Percentiles rank a stretch among this genome's conserved stretches.
Conservation (phyloP, 2,888 invertebrate species). For the Spisula solida region DNA sequence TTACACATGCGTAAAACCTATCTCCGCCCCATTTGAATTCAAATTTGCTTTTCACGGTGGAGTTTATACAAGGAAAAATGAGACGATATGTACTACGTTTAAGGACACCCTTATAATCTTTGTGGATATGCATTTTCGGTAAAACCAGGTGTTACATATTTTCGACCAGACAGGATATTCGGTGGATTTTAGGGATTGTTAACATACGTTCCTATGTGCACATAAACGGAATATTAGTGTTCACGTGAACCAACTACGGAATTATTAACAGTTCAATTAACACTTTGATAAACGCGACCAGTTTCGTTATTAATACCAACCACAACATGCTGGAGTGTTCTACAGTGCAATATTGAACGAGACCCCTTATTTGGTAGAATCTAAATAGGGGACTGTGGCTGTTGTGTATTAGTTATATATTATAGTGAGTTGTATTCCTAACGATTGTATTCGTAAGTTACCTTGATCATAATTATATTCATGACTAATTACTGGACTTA, state of each 20-base stretch:
- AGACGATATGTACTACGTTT: slow-evolving; percentile 26
- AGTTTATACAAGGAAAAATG: slow-evolving; percentile 45
- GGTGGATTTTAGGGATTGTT: not conserved
- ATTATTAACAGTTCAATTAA: not conserved
- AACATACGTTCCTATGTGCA: not conserved
- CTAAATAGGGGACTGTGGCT: not conserved
- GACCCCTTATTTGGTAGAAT: not conserved
- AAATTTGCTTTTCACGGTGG: slow-evolving; percentile 60
- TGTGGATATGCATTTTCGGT: slow-evolving; percentile 3
- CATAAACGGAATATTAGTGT: slow-evolving; percentile 18
- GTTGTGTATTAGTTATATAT: not conserved
- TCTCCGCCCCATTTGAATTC: slow-evolving; percentile 59
- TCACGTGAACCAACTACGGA: not conserved
- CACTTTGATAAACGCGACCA: not conserved
- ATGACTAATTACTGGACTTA: not conserved
- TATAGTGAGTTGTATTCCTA: not conserved
- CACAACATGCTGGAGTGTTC: not conserved
- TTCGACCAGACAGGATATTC: slow-evolving; percentile 6
- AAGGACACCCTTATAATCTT: slow-evolving; percentile 20
- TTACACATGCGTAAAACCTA: slow-evolving; percentile 50
- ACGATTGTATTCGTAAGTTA: not conserved
- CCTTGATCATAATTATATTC: not conserved
- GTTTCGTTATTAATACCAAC: not conserved
- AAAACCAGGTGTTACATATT: slow-evolving; percentile 39
- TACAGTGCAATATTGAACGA: not conserved